Conservation (phyloP, 2,888 invertebrate genomes). For the Entomobrya multifasciata region DNA sequence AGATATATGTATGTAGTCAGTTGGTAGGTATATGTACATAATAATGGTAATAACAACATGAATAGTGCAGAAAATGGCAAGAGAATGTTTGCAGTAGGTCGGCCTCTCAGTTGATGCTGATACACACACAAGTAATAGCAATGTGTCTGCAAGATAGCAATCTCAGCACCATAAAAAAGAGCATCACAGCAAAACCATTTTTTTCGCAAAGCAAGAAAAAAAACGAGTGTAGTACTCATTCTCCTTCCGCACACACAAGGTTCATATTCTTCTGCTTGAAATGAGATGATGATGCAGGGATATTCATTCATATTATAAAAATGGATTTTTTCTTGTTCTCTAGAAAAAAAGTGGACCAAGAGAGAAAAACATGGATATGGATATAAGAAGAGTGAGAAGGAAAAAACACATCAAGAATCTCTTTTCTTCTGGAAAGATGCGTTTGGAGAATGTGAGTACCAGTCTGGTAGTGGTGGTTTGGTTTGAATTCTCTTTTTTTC, state of each 20-base stretch:
- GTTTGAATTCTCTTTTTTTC: neutral
- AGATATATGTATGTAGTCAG: neutral
- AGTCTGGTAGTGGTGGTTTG: neutral
- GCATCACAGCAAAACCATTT: constrained; percentile 46
- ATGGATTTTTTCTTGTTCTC: constrained; percentile 37
- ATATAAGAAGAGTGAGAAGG: neutral
- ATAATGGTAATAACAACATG: constrained; percentile 23
- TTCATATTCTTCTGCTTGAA: constrained; percentile 49
- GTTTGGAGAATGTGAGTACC: constrained; percentile 31
- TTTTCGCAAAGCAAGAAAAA: constrained; percentile 30
- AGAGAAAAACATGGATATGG: neutral
- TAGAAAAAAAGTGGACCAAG: constrained; percentile 13
- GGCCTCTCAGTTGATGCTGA: too few relatives aligned
- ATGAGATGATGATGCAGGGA: constrained; percentile 36
- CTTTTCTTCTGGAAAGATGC: constrained; percentile 43
- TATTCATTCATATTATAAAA: constrained; percentile 39
- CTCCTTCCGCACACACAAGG: constrained; percentile 5
- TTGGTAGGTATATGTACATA: constrained; percentile 13
- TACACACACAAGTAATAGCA: constrained; percentile 54
- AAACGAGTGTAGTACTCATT: constrained; percentile 12
- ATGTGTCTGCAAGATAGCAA: constrained; percentile 72
- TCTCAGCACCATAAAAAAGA: constrained; percentile 75
- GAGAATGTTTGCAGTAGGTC: constrained; percentile 34
- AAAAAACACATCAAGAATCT: constrained; percentile 33
- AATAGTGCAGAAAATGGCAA: constrained; percentile 45